Conservation (phyloP, 2,797 vertebrate species). For the Sebastes variabilis region DNA sequence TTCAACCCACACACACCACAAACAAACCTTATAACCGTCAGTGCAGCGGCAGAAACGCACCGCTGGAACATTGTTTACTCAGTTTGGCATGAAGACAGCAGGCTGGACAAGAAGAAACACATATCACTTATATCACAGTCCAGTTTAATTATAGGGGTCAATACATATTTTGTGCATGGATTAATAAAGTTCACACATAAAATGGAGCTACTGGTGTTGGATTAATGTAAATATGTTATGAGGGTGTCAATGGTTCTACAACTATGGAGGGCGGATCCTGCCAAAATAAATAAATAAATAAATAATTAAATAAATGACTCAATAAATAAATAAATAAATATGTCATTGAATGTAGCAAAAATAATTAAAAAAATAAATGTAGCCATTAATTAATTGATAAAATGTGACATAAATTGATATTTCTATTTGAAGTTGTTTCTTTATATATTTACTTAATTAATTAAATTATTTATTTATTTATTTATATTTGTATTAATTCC, state of each 20-base stretch:
- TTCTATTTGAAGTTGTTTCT: no score
- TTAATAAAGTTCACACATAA: background rate
- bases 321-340: no score
- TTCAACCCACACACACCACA: background rate
- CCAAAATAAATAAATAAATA: no score
- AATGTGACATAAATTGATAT: no score
- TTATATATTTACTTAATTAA: no score
- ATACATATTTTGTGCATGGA: background rate
- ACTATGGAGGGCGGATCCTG: no score
- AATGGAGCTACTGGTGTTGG: background rate
- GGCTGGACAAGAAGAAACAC: background rate
- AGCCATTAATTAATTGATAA: no score
- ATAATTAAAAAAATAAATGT: no score
- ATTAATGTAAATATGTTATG: slow-evolving; percentile 33
- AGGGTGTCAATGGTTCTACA: slow-evolving; percentile 2
- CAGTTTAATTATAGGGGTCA: background rate
- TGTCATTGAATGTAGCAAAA: no score
- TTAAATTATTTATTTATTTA: no score
- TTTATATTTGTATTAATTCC: no score
- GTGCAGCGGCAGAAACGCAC: background rate
- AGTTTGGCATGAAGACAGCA: background rate
- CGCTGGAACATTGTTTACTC: background rate
- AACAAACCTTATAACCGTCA: background rate
- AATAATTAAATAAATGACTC: no score
- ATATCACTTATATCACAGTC: background rate